Conservation (phyloP, 1,140 invertebrate genomes). For the Pararge aegeria region DNA sequence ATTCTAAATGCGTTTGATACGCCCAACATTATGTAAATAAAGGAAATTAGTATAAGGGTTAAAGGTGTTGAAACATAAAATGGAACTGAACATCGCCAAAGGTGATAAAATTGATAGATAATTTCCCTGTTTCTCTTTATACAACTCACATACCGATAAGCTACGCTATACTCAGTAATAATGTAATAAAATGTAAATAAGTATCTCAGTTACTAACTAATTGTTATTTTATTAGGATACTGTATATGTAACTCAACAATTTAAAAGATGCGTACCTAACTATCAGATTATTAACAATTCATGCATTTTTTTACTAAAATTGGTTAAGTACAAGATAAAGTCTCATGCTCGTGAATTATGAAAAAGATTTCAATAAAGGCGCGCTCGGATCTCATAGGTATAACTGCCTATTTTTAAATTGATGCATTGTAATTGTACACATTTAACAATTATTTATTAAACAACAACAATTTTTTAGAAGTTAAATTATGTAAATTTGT, state of each 20-base stretch:
- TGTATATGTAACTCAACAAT: conserved; percentile 13
- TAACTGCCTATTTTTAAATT: background rate
- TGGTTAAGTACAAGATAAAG: background rate
- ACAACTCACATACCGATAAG: conserved; percentile 33
- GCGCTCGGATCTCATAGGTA: background rate
- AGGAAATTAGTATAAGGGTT: conserved; percentile 37
- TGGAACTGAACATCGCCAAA: conserved; percentile 42
- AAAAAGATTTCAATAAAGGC: background rate
- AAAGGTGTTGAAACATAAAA: conserved; percentile 35
- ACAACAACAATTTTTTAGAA: conserved; percentile 20
- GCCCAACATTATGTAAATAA: conserved; percentile 33
- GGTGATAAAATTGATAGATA: conserved; percentile 45
- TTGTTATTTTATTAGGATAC: conserved; percentile 19
- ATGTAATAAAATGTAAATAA: conserved; percentile 74
- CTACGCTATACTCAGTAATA: conserved; percentile 40
- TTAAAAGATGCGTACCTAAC: background rate
- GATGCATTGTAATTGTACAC: conserved; percentile 7
- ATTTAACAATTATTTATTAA: conserved; percentile 20
- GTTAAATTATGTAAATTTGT: conserved; percentile 26
- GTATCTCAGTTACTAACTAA: conserved; percentile 34
- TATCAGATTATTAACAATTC: background rate
- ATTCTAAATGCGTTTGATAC: conserved; percentile 24
- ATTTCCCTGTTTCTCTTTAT: conserved; percentile 41
- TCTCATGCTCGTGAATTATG: too few relatives aligned
- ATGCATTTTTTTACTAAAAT: background rate